These are phyloP conservation scores for Sminthurinus signatus DNA, from an alignment of 1,140 invertebrate genomes.

Conservation along the genomic window DNA sequence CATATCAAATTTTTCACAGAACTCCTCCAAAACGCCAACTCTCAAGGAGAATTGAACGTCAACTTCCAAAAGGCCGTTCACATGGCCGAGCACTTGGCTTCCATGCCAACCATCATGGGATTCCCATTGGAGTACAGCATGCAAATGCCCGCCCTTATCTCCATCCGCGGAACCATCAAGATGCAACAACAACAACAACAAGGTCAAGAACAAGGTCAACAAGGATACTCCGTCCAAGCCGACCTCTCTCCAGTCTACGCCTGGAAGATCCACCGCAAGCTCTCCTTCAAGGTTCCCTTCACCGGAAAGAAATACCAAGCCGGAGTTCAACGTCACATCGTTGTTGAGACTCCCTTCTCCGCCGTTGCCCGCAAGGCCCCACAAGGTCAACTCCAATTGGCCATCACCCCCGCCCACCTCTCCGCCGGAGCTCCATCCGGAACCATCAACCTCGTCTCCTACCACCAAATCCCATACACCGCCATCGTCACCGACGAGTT, in stretches of 20 bases:
- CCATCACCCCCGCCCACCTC: conserved; percentile 35
- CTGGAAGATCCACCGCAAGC: conserved; percentile 30
- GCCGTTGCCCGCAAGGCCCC: conserved; percentile 16
- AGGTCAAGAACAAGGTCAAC: no score
- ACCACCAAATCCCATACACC: conserved; percentile 37
- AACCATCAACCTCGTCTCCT: conserved; percentile 31
- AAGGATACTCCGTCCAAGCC: conserved; percentile 28
- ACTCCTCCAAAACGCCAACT: not conserved
- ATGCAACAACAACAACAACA: not conserved
- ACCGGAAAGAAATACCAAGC: conserved; percentile 30
- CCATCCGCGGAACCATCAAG: conserved; percentile 35
- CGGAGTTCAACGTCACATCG: conserved; percentile 34
- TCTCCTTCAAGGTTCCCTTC: conserved; percentile 37
- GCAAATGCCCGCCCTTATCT: conserved; percentile 28
- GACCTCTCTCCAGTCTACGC: conserved; percentile 34
- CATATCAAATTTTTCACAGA: conserved; percentile 1
- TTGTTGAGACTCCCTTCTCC: conserved; percentile 25
- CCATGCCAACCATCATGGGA: conserved; percentile 35
- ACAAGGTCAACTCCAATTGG: conserved; percentile 17
- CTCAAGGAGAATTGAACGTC: conserved; percentile 15
- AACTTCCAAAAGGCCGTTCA: conserved; percentile 35
- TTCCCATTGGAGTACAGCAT: conserved; percentile 28
- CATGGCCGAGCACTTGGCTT: conserved; percentile 23
- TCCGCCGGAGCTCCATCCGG: conserved; percentile 17
- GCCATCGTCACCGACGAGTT: conserved; percentile 36